Percentiles rank a stretch among this genome's conserved stretches.
Conservation (phyloP, 2,113 vertebrate genomes). For the Centropus unirufus region DNA sequence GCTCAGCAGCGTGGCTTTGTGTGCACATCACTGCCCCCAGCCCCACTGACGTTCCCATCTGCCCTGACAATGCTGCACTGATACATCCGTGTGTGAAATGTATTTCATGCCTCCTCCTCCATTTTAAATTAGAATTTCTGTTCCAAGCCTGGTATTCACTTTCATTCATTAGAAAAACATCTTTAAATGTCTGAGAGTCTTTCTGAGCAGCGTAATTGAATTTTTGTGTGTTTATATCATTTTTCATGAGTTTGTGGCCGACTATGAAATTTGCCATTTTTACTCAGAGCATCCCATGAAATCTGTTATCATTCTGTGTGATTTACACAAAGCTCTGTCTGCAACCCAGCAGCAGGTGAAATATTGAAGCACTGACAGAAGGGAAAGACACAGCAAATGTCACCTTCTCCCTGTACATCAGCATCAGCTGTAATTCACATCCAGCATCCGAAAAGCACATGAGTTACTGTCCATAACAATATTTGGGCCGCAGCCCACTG, state of each 20-base stretch:
- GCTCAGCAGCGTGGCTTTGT: neutral
- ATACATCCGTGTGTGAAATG: conserved; percentile 33
- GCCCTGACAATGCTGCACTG: neutral
- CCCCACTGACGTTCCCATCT: neutral
- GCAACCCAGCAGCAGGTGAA: conserved; percentile 11
- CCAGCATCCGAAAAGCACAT: fast-evolving
- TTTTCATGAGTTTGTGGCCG: conserved; percentile 41
- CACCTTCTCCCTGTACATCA: neutral
- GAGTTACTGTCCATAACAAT: neutral
- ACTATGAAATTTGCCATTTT: conserved; percentile 60
- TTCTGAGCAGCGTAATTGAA: conserved; percentile 45
- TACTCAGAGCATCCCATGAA: conserved; percentile 34
- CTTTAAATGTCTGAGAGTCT: conserved; percentile 38
- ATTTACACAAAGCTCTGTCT: conserved; percentile 27
- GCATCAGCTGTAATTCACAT: neutral
- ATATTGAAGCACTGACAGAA: neutral
- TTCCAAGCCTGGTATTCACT: conserved; percentile 14
- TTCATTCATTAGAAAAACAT: conserved; percentile 50
- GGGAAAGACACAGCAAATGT: neutral
- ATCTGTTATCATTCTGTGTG: conserved; percentile 13
- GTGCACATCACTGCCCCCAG: neutral
- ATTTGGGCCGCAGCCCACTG: neutral
- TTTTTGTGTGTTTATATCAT: conserved; percentile 41
- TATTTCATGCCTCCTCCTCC: conserved; percentile 49
- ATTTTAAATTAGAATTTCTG: conserved; percentile 54